These are phyloP conservation scores for Symphodus melops DNA, from an alignment of 2,113 vertebrate genomes.

Conservation along the genomic window DNA sequence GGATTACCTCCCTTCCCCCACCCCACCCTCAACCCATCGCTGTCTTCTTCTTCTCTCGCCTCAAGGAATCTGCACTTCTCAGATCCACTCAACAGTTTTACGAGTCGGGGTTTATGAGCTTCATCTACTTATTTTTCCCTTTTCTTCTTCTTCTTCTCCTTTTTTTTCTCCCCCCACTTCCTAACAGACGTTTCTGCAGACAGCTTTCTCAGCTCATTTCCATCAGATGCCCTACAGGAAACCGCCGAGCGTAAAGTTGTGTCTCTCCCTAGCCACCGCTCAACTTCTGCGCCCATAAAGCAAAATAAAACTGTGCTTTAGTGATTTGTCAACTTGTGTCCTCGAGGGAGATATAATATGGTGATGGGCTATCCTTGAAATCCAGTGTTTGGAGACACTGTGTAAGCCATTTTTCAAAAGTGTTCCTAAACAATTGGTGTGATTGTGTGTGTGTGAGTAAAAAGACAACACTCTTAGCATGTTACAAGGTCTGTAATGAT, in stretches of 20 bases:
- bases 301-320: constrained; percentile 71
- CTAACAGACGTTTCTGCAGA: constrained; percentile 41
- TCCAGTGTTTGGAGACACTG: constrained; percentile 42
- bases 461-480: neutral
- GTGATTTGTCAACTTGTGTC: constrained; percentile 77
- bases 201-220: constrained; percentile 74
- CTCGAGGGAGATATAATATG: constrained; percentile 58
- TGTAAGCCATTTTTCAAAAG: constrained; percentile 55
- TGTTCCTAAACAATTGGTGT: neutral
- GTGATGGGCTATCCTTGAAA: constrained; percentile 64
- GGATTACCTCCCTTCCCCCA: neutral
- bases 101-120: constrained; percentile 59
- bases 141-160: constrained; percentile 25
- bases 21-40: neutral
- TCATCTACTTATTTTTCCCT: constrained; percentile 51
- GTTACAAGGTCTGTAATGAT: neutral
- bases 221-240: constrained; percentile 63
- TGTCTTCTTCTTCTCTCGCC: constrained; percentile 13
- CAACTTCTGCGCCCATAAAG: constrained; percentile 71
- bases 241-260: constrained; percentile 51
- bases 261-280: constrained; percentile 55
- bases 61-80: constrained; percentile 58
- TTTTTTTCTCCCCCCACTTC: constrained; percentile 2
- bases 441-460: neutral
- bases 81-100: constrained; percentile 71